Evolutionary conservation across 2,888 invertebrate genomes (phyloP).

Genomic region (Eupithecia centaureata): DNA sequence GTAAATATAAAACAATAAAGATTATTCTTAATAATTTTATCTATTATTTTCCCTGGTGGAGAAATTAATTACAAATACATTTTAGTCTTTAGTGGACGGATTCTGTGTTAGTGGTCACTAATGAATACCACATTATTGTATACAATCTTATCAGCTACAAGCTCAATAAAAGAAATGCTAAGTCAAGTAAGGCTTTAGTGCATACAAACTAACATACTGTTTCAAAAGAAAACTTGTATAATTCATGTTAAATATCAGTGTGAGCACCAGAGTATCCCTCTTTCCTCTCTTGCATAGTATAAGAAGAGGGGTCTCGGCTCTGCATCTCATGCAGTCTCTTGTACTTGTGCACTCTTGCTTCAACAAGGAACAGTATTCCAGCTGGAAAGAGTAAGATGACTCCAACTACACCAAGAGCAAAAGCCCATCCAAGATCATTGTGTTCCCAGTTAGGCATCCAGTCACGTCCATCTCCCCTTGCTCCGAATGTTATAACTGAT

Average conservation of each 20-base stretch:
- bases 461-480: conserved; percentile 94
- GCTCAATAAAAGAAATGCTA: background rate
- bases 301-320: conserved; percentile 86
- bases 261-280: conserved; percentile 82
- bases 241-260: conserved; percentile 87
- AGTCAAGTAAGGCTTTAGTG: background rate
- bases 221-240: background rate
- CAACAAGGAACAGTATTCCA: conserved; percentile 91
- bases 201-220: background rate
- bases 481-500: conserved; percentile 94
- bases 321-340: conserved; percentile 88
- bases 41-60: background rate
- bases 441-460: conserved; percentile 99
- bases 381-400: conserved; percentile 89
- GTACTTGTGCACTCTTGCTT: conserved; percentile 91
- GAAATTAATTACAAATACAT: background rate
- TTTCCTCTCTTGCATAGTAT: conserved; percentile 87
- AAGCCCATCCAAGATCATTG: conserved; percentile 97
- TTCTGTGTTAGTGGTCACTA: background rate
- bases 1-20: conserved; percentile 1
- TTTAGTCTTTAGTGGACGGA: conserved; percentile 4
- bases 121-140: background rate
- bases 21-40: background rate
- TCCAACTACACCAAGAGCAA: conserved; percentile 92
- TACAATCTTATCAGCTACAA: background rate